Percentiles rank a stretch among this genome's conserved stretches.
These are phyloP conservation scores for Brachionus manjavacas DNA, from an alignment of 1,140 invertebrate species.

Conservation along the genomic window DNA sequence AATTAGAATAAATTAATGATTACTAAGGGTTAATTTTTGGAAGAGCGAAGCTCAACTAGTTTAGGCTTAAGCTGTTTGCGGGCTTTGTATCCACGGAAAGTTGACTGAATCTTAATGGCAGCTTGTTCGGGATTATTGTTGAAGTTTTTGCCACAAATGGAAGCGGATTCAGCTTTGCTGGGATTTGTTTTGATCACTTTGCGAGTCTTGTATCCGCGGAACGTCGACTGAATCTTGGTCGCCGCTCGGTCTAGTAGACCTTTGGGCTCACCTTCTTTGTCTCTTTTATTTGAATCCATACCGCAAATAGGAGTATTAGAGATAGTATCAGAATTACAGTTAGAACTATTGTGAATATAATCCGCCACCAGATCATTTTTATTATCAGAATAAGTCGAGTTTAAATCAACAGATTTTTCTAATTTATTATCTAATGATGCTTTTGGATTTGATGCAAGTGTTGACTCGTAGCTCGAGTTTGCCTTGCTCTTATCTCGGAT, in stretches of 20 bases:
- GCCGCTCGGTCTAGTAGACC: conserved; percentile 70
- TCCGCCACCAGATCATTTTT: conserved; percentile 26
- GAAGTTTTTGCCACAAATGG: not conserved
- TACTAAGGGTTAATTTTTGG: conserved; percentile 10
- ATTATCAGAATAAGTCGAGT: conserved; percentile 22
- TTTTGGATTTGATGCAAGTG: not conserved
- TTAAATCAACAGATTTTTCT: conserved; percentile 30
- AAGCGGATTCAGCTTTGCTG: not conserved
- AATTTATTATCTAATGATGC: conserved; percentile 35
- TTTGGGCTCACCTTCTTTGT: too few species aligned
- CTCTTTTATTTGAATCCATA: conserved; percentile 38
- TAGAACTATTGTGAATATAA: conserved; percentile 32
- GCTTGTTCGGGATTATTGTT: not conserved
- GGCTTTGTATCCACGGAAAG: conserved; percentile 28
- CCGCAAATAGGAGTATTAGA: conserved; percentile 11
- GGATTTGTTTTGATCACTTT: conserved; percentile 56
- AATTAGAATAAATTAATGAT: not conserved
- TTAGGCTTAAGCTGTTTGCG: conserved; percentile 35
- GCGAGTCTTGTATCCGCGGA: conserved; percentile 79
- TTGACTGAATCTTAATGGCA: conserved; percentile 37
- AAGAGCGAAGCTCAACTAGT: not conserved
- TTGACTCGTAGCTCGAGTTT: not conserved
- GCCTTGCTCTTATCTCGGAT: not conserved
- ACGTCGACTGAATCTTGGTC: conserved; percentile 84
- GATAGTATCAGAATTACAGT: conserved; percentile 17